Evolutionary conservation across 2,888 invertebrate genomes (phyloP).

Genomic region (Scaptodrosophila latifasciaeformis): DNA sequence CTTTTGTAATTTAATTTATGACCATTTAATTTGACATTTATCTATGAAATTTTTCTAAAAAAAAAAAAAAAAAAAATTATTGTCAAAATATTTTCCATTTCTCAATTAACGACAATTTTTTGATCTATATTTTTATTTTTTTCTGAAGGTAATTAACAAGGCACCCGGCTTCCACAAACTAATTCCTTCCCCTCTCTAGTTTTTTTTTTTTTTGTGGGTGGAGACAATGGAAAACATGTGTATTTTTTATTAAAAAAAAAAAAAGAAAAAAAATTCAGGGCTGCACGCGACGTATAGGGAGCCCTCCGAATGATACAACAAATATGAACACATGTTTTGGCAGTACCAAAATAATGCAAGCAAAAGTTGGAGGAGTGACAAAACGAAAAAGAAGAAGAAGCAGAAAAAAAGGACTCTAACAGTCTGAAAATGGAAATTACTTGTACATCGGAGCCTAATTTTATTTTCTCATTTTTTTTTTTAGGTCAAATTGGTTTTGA

Average conservation of each 20-base stretch:
- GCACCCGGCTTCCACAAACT: no score
- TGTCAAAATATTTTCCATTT: conserved; percentile 38
- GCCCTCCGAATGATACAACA: conserved; percentile 50
- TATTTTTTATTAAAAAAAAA: conserved; percentile 14
- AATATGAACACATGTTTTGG: conserved; percentile 62
- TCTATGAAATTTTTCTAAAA: conserved; percentile 17
- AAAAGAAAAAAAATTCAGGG: neutral
- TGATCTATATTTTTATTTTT: no score
- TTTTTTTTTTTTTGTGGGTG: no score
- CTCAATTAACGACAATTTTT: conserved; percentile 6
- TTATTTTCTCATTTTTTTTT: conserved; percentile 23
- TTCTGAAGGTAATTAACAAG: no score
- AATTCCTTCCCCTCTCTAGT: no score
- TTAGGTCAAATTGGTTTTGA: conserved; percentile 19
- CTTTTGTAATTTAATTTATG: conserved; percentile 43
- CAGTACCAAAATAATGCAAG: no score
- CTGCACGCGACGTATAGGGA: no score
- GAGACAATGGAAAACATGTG: conserved; percentile 31
- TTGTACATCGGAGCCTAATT: conserved; percentile 26
- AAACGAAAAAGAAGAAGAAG: no score
- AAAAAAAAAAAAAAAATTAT: neutral
- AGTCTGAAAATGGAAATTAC: conserved; percentile 47
- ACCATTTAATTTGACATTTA: conserved; percentile 56
- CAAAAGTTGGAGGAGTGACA: no score
- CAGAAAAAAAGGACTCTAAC: no score